These are phyloP conservation scores for Cirrhinus molitorella DNA, from an alignment of 2,797 vertebrate genomes.

Conservation along the genomic window DNA sequence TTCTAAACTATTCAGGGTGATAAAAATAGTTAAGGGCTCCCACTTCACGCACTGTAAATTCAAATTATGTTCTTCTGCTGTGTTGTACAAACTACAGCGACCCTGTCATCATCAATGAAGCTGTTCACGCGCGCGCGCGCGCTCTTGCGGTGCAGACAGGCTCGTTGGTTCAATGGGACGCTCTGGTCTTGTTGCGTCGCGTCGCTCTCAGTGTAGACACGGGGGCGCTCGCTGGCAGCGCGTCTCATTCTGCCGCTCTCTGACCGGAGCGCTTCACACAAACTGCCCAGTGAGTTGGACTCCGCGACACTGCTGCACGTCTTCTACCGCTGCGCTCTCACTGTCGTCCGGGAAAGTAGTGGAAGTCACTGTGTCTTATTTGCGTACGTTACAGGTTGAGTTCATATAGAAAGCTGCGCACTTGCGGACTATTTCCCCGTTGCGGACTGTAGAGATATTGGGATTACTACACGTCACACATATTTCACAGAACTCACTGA, in stretches of 20 bases:
- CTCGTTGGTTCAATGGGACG: not conserved
- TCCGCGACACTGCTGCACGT: not conserved
- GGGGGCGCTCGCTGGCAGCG: constrained; percentile 45
- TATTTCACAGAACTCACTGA: constrained; percentile 55
- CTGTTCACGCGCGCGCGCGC: not conserved
- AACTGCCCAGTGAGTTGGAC: constrained; percentile 35
- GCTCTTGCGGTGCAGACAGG: constrained; percentile 2
- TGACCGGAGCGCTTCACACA: constrained; percentile 35
- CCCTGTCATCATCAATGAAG: constrained; percentile 3
- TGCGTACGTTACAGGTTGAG: constrained; percentile 47
- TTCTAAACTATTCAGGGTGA: not conserved
- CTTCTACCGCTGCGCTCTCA: not conserved
- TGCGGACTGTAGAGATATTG: constrained; percentile 62
- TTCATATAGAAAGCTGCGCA: constrained; percentile 50
- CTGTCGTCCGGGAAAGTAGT: not conserved
- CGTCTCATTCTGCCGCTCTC: constrained; percentile 20
- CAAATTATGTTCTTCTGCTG: not conserved
- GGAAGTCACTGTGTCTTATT: not conserved
- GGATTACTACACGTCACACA: constrained; percentile 68
- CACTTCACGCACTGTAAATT: not conserved
- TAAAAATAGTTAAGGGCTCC: too few relatives aligned
- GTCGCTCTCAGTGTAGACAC: constrained; percentile 62
- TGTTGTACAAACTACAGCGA: not conserved
- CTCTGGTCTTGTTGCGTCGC: constrained; percentile 21
- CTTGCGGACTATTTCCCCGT: constrained; percentile 55